phyloP scores from a whole-genome alignment of 2,888 invertebrate genomes.

The Tortrix viridana region DNA sequence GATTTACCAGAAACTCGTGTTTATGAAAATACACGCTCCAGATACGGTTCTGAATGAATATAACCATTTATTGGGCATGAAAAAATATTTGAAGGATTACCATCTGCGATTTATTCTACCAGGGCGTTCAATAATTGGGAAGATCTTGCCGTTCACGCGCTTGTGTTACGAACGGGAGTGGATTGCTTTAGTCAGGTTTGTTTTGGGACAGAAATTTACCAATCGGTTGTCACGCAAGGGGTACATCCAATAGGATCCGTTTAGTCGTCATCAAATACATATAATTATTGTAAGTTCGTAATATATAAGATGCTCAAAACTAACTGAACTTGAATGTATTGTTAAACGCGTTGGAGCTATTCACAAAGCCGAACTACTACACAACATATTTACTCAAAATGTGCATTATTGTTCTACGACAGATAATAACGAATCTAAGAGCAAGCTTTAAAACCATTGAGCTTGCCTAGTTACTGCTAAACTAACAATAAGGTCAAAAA shows the following conservation, averaged over 20 bases:
- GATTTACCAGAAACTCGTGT: constrained; percentile 13
- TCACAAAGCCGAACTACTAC: no score
- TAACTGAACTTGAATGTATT: no score
- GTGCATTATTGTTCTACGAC: no score
- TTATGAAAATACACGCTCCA: constrained; percentile 37
- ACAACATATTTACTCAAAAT: no score
- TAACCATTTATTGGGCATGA: constrained; percentile 21
- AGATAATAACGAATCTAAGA: no score
- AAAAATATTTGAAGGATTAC: constrained; percentile 32
- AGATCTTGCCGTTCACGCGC: not conserved
- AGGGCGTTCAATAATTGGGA: not conserved
- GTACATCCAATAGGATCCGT: not conserved
- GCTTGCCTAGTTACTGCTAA: no score
- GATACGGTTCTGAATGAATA: constrained; percentile 26
- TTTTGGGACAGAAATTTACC: not conserved
- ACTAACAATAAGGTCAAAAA: no score
- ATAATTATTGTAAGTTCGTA: not conserved
- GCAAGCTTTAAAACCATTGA: no score
- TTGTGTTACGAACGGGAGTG: constrained; percentile 21
- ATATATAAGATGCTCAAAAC: no score
- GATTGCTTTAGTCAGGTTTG: constrained; percentile 27
- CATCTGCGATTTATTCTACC: constrained; percentile 27
- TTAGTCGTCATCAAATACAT: not conserved
- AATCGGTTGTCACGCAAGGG: not conserved
- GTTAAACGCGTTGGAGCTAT: no score